These are phyloP conservation scores for Noctilio leporinus DNA, from an alignment of 2,113 vertebrate genomes.

Conservation along the genomic window DNA sequence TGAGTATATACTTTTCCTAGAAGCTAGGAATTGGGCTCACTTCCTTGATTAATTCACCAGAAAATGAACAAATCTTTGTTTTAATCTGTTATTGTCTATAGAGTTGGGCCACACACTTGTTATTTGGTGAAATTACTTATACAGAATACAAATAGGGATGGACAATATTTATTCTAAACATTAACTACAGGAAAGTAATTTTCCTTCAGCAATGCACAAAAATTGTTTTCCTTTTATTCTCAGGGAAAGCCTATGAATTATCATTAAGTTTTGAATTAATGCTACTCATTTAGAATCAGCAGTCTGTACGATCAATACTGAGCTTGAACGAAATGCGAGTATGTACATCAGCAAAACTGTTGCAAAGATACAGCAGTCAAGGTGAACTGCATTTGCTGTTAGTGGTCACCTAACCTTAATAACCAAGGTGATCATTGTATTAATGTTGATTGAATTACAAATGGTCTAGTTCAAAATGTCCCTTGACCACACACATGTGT, in stretches of 20 bases:
- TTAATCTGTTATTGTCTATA: neutral
- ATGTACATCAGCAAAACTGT: neutral
- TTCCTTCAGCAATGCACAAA: neutral
- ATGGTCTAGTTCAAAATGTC: neutral
- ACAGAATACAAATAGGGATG: neutral
- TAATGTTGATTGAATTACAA: neutral
- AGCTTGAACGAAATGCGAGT: neutral
- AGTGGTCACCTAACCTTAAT: neutral
- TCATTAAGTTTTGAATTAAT: conserved; percentile 16
- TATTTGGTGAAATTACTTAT: neutral
- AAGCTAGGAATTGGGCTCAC: neutral
- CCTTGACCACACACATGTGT: neutral
- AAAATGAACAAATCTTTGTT: neutral
- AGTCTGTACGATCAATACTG: neutral
- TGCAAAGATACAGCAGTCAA: conserved; percentile 7
- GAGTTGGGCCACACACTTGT: neutral
- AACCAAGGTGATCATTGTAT: neutral
- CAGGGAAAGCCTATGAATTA: neutral
- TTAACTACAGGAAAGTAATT: neutral
- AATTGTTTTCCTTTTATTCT: neutral
- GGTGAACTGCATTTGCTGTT: neutral
- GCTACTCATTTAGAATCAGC: neutral
- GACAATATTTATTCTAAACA: neutral
- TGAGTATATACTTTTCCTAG: neutral
- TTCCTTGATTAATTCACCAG: neutral